phyloP scores from a whole-genome alignment of 2,113 vertebrate species.

The Periophthalmodon schlosseri region DNA sequence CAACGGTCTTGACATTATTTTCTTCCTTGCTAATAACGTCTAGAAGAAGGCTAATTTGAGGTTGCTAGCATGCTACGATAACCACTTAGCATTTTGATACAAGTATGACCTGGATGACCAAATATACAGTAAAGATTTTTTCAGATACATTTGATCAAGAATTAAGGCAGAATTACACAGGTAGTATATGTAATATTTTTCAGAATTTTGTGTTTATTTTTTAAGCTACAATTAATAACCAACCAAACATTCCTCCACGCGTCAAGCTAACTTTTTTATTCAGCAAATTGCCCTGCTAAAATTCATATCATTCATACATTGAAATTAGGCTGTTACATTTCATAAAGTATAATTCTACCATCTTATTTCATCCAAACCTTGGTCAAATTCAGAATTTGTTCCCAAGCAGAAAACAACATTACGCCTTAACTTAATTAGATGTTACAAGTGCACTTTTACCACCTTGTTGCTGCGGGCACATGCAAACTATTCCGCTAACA shows the following conservation, averaged over 20 bases:
- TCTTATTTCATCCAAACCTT: neutral
- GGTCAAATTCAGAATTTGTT: neutral
- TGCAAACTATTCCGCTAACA: conserved; percentile 63
- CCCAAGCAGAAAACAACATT: conserved; percentile 1
- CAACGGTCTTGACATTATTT: neutral
- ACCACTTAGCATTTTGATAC: neutral
- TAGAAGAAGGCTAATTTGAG: neutral
- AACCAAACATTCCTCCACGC: neutral
- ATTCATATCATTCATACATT: conserved; percentile 4
- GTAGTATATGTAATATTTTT: no score
- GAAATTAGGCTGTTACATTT: neutral
- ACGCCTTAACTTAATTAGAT: conserved; percentile 47
- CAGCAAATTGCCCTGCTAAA: conserved; percentile 4
- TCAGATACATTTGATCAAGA: neutral
- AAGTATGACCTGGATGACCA: neutral
- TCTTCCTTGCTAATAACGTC: neutral
- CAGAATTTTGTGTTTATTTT: neutral
- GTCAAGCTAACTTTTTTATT: neutral
- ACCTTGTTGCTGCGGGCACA: conserved; percentile 54
- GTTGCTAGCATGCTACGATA: neutral
- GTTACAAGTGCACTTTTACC: conserved; percentile 63
- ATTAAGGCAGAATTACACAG: no score
- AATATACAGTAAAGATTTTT: neutral
- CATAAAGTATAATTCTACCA: neutral
- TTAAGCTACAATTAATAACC: neutral